Base-by-base conservation (phyloP, 2,797 vertebrate species). In the Telmatherina bonti region DNA sequence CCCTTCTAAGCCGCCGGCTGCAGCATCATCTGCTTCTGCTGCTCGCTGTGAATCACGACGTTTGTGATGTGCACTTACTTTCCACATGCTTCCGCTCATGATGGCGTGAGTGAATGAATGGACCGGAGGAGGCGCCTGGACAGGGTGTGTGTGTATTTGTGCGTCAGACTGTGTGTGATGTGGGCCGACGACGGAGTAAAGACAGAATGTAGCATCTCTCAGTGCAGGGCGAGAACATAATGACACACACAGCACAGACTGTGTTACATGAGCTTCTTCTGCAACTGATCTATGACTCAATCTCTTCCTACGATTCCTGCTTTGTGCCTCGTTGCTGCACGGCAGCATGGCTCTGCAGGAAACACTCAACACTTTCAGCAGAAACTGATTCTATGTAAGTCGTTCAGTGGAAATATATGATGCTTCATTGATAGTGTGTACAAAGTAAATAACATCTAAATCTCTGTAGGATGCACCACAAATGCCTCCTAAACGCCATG, bases 261-360 rank as follows among this genome's bases (percentile, higher is more conserved):
- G 22, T n/a, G 61, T 86, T 79, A 78, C 74, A 68, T 73, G 78
- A 82, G 72, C 54, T 35, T 67, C 43, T 69, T 70, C 68, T 45
- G 53, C 70, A 78, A 78, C 51, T 75, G 76, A 83, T 45, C 76
- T 72, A 38, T 68, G 63, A 76, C 63, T 87, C 81, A 27, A 30
- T 30, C 60, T 29, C 64, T 76, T 78, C 35, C 53, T 35, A 22
- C 35, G 16, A 53, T 51, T 61, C 41, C 57, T 33, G 22, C 52
- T 49, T 36, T 41, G 35, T 9, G n/a, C 64, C 45, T 76, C 53
- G 33, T 56, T n/a, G 5, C 0, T 51, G 69, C 63, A 64, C 1
- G 35, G 68, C 74, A 61, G 10, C n/a, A 1, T 30, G 1, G 41
- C 55, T 31, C n/a, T 41, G 6, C 5, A 16, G 29, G 24, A 36